Evolutionary conservation across 2,797 vertebrate genomes (phyloP).

Genomic region (Onychomys leucogaster): DNA sequence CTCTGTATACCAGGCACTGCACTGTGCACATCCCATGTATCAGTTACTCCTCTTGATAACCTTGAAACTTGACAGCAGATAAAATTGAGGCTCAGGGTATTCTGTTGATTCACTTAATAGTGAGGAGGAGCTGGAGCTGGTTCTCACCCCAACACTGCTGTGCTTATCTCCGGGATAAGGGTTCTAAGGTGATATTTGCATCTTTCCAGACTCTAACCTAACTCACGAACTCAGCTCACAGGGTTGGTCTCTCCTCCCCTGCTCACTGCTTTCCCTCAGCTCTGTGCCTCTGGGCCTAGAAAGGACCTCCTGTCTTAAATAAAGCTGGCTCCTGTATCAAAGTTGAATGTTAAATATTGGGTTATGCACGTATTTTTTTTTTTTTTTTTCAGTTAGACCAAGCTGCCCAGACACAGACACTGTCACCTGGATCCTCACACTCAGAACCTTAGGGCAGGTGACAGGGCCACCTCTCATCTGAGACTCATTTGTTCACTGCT

Average conservation of each 20-base stretch:
- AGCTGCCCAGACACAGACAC: background rate
- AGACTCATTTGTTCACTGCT: background rate
- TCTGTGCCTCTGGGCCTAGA: background rate
- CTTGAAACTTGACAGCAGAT: background rate
- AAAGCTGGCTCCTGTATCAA: background rate
- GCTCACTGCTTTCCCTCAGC: background rate
- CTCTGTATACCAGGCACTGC: background rate
- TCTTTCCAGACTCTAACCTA: background rate
- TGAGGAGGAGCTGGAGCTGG: accelerated
- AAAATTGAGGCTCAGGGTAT: background rate
- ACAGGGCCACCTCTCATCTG: background rate
- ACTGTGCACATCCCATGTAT: background rate
- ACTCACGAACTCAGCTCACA: accelerated
- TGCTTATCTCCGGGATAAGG: background rate
- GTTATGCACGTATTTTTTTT: background rate
- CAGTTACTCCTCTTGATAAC: background rate
- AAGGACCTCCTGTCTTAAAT: background rate
- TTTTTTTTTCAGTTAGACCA: background rate
- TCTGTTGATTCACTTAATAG: background rate
- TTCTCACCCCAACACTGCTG: background rate
- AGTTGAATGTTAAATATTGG: background rate
- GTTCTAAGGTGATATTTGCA: background rate
- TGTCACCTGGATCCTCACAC: background rate
- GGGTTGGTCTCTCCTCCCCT: background rate
- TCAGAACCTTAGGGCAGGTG: background rate